Evolutionary conservation across 2,113 vertebrate species (phyloP).

Genomic region (Pelusios castaneus): DNA sequence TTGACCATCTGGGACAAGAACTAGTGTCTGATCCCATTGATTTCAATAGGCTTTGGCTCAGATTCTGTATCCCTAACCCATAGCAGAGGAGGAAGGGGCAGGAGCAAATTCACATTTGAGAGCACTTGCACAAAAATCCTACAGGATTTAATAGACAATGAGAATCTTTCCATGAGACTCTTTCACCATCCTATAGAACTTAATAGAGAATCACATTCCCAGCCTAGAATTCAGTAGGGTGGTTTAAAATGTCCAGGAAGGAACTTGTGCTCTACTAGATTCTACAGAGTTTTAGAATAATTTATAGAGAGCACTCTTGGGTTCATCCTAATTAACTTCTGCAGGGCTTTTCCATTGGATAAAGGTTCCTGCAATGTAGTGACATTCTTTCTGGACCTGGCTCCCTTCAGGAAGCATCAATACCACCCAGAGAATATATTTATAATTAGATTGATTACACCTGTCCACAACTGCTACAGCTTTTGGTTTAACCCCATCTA

Average conservation of each 20-base stretch:
- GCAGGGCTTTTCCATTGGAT: not conserved
- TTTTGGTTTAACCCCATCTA: not conserved
- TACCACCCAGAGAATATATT: not conserved
- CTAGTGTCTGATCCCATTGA: not conserved
- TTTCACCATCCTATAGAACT: not conserved
- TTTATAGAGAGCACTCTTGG: not conserved
- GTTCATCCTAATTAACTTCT: not conserved
- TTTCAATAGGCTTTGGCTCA: not conserved
- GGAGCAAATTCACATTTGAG: not conserved
- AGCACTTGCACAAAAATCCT: not conserved
- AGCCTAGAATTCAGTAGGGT: not conserved
- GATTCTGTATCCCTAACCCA: not conserved
- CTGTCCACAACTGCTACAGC: not conserved
- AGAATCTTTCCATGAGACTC: not conserved
- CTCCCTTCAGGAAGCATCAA: not conserved
- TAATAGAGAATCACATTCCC: not conserved
- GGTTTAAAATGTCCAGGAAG: not conserved
- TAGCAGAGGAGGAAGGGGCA: not conserved
- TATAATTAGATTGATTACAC: not conserved
- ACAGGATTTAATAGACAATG: not conserved
- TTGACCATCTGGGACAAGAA: too few species aligned
- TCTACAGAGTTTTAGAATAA: not conserved
- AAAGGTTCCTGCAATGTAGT: not conserved
- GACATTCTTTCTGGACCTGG: not conserved
- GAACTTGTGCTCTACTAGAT: not conserved